Conservation (phyloP, 2,113 vertebrate genomes). For the zebrafish (Danio rerio) region DNA sequence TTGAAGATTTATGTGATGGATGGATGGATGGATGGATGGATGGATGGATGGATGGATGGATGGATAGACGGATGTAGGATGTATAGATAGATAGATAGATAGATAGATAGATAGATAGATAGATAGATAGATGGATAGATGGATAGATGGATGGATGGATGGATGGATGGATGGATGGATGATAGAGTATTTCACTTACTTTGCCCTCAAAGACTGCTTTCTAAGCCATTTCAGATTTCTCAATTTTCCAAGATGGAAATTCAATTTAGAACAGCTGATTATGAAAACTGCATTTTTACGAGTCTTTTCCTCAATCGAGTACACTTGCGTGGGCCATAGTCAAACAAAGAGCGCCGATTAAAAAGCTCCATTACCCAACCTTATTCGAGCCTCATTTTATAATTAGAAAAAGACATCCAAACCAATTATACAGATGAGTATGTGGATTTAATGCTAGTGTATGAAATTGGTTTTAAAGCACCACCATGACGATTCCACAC, state of each 20-base stretch:
- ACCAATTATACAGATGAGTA: slow-evolving; percentile 65
- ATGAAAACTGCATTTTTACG: slow-evolving; percentile 53
- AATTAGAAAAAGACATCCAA: slow-evolving; percentile 73
- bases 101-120: no score
- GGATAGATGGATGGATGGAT: no score
- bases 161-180: no score
- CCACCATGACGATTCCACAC: slow-evolving; percentile 64
- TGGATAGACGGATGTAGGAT: no score
- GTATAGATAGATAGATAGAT: no score
- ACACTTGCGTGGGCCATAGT: slow-evolving; percentile 50
- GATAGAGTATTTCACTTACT: not conserved
- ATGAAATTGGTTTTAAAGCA: slow-evolving; percentile 70
- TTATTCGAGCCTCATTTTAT: slow-evolving; percentile 72
- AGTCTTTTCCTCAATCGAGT: slow-evolving; percentile 54
- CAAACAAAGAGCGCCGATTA: slow-evolving; percentile 53
- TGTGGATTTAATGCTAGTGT: slow-evolving; percentile 66
- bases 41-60: no score
- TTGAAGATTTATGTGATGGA: no score
- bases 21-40: no score
- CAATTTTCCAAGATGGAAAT: slow-evolving; percentile 51
- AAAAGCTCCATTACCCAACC: slow-evolving; percentile 67
- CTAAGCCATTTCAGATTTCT: slow-evolving; percentile 45
- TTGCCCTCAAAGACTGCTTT: not conserved
- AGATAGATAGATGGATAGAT: no score
- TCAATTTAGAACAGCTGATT: slow-evolving; percentile 54